These are phyloP conservation scores for Ferdinandea cuprea DNA, from an alignment of 2,888 invertebrate genomes.

Conservation along the genomic window DNA sequence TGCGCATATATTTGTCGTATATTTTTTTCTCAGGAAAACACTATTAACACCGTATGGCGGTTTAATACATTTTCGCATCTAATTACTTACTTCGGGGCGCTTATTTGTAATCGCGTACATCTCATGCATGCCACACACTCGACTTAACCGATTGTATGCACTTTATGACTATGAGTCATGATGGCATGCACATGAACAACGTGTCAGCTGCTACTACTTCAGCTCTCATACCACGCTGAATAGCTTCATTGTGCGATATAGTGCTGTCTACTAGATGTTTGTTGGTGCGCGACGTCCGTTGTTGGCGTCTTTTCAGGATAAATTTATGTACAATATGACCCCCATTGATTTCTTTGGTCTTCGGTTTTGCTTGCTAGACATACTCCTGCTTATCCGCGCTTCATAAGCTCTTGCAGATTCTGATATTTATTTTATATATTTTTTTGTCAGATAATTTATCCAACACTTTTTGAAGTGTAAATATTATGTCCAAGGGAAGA, in stretches of 20 bases:
- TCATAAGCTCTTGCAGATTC: neutral
- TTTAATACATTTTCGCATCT: constrained; percentile 60
- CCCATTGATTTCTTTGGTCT: constrained; percentile 45
- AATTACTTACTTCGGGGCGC: constrained; percentile 60
- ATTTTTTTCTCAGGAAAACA: constrained; percentile 30
- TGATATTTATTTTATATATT: neutral
- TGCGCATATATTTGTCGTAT: constrained; percentile 37
- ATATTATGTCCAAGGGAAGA: constrained; percentile 44
- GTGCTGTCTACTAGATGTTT: constrained; percentile 16
- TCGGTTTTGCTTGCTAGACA: constrained; percentile 4
- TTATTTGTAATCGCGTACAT: constrained; percentile 45
- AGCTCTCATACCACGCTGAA: constrained; percentile 21
- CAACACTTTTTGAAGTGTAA: constrained; percentile 63
- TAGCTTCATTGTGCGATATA: constrained; percentile 62
- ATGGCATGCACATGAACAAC: constrained; percentile 34
- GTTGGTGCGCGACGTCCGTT: constrained; percentile 16
- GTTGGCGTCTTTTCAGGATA: constrained; percentile 46
- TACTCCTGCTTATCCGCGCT: constrained; percentile 1
- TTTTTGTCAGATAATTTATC: constrained; percentile 32
- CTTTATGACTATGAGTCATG: constrained; percentile 44
- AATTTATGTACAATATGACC: constrained; percentile 49
- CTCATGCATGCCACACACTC: constrained; percentile 38
- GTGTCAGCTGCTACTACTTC: constrained; percentile 43
- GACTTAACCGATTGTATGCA: constrained; percentile 45
- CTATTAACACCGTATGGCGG: constrained; percentile 34